A percentile compares a stretch with the other conserved stretches of the same genome.
These are phyloP conservation scores for Tinea semifulvella DNA, from an alignment of 2,888 invertebrate genomes.

Conservation along the genomic window DNA sequence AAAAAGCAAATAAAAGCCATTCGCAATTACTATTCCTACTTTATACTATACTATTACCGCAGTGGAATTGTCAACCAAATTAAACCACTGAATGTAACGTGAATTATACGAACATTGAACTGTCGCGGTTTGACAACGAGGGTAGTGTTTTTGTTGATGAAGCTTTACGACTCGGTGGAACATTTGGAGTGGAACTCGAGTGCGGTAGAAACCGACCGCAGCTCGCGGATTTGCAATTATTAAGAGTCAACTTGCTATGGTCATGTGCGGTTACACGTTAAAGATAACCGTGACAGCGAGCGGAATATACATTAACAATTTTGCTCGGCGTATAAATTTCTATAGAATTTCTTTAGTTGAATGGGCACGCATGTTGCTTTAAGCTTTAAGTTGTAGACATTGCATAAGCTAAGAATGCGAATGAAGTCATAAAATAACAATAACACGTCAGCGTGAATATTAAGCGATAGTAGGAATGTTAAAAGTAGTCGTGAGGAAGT, in stretches of 20 bases:
- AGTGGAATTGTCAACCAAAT: not conserved
- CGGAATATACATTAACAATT: constrained; percentile 11
- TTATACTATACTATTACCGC: not conserved
- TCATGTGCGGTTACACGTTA: constrained; percentile 25
- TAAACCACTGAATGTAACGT: not conserved
- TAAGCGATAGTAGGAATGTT: constrained; percentile 3
- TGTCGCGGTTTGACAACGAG: constrained; percentile 12
- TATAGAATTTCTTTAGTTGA: constrained; percentile 7
- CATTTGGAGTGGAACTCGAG: constrained; percentile 33
- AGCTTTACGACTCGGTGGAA: constrained; percentile 8
- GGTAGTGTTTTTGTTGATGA: not conserved
- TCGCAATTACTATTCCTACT: not conserved
- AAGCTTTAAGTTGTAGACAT: not conserved
- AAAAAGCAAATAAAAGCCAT: not conserved
- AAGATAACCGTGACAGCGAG: constrained; percentile 21
- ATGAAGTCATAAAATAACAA: constrained; percentile 12
- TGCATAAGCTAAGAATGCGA: constrained; percentile 5
- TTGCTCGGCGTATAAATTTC: constrained; percentile 2
- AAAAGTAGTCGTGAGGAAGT: constrained; percentile 5
- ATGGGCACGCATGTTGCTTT: not conserved
- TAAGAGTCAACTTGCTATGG: constrained; percentile 40
- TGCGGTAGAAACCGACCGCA: constrained; percentile 46
- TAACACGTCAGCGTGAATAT: constrained; percentile 6
- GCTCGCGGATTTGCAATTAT: constrained; percentile 46
- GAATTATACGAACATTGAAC: constrained; percentile 18